A percentile compares a stretch with the other conserved stretches of the same genome.
phyloP scores from a whole-genome alignment of 2,113 vertebrate species.

The Podarcis cretensis region DNA sequence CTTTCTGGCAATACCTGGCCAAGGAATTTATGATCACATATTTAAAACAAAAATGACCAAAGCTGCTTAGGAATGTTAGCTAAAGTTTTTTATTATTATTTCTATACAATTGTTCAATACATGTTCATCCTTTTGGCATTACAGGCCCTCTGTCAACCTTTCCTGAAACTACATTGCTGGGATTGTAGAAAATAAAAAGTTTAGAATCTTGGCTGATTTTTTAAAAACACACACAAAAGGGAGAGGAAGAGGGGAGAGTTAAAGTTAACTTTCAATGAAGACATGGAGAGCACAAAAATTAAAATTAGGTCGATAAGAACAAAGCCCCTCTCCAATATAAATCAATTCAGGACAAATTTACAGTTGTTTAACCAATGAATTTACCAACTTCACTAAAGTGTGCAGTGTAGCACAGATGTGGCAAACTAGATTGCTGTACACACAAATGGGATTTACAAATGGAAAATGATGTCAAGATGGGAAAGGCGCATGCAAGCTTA shows the following conservation, averaged over 20 bases:
- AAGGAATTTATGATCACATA: not conserved
- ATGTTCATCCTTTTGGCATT: slow-evolving; percentile 75
- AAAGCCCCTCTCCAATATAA: slow-evolving; percentile 32
- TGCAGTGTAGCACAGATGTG: slow-evolving; percentile 51
- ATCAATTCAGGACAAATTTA: slow-evolving; percentile 54
- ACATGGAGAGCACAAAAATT: slow-evolving; percentile 36
- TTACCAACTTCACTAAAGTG: slow-evolving; percentile 65
- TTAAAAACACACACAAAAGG: slow-evolving; percentile 29
- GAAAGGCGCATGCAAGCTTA: slow-evolving; percentile 20
- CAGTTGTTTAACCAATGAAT: slow-evolving; percentile 50
- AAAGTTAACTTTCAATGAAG: slow-evolving; percentile 1
- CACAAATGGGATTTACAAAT: slow-evolving; percentile 49
- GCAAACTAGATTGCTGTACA: slow-evolving; percentile 48
- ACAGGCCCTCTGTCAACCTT: slow-evolving; percentile 69
- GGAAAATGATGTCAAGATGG: slow-evolving; percentile 29
- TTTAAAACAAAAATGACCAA: slow-evolving; percentile 10
- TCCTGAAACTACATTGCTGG: slow-evolving; percentile 61
- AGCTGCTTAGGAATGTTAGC: slow-evolving; percentile 64
- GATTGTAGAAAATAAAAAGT: slow-evolving; percentile 42
- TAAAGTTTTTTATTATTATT: slow-evolving; percentile 82
- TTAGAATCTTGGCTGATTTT: slow-evolving; percentile 60
- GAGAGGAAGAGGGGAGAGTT: not conserved
- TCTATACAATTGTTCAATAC: slow-evolving; percentile 79
- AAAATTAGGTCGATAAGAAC: slow-evolving; percentile 33
- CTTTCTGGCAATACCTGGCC: no score